Conservation (phyloP, 2,113 vertebrate species). For the Zosterops lateralis region DNA sequence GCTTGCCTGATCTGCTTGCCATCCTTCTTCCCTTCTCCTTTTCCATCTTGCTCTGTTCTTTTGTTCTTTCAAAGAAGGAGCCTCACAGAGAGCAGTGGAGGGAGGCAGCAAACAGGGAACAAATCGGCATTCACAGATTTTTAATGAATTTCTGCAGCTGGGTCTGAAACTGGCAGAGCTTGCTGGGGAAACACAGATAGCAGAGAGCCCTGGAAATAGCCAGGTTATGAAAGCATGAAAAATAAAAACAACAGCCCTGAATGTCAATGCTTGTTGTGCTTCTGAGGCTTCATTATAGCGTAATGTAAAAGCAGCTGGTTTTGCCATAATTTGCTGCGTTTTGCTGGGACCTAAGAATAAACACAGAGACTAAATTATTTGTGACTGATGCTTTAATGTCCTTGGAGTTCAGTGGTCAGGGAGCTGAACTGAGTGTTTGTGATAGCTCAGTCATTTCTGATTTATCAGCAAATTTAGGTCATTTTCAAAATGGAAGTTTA, state of each 20-base stretch:
- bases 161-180: conserved; percentile 15
- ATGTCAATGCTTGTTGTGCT: background rate
- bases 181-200: conserved; percentile 7
- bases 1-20: background rate
- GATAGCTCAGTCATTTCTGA: conserved; percentile 22
- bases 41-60: conserved; percentile 10
- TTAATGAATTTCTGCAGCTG: conserved; percentile 57
- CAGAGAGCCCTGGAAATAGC: conserved; percentile 14
- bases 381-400: background rate
- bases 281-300: background rate
- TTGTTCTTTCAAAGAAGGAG: conserved; percentile 39
- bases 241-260: background rate
- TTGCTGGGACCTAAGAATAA: background rate
- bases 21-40: background rate
- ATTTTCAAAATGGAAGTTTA: conserved; percentile 10
- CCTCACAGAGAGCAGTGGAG: background rate
- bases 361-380: background rate
- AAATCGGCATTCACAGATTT: background rate
- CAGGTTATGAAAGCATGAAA: conserved; percentile 36
- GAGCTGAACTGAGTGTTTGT: background rate
- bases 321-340: background rate
- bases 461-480: conserved; percentile 54
- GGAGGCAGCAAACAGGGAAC: background rate
- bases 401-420: background rate
- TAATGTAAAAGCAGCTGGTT: background rate